Percentiles rank a stretch among this genome's conserved stretches.
These are phyloP conservation scores for Microctenopoma lineatum DNA, from an alignment of 2,797 vertebrate species.

Conservation along the genomic window DNA sequence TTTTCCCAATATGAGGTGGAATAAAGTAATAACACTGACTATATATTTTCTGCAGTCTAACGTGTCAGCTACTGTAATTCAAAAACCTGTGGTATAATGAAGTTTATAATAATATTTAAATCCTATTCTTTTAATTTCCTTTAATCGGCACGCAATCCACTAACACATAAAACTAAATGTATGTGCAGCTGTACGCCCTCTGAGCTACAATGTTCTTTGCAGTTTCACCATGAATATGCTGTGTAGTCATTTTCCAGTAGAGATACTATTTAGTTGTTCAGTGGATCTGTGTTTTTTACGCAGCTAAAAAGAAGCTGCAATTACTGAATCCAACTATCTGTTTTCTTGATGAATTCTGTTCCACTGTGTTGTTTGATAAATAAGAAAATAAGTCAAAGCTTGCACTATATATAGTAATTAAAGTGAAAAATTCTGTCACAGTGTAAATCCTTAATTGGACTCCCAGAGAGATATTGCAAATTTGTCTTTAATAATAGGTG, in stretches of 20 bases:
- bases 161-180: background rate
- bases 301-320: conserved; percentile 88
- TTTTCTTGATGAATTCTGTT: conserved; percentile 98
- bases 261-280: conserved; percentile 51
- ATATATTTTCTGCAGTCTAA: conserved; percentile 69
- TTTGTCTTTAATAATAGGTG: conserved; percentile 99
- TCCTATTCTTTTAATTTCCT: conserved; percentile 37
- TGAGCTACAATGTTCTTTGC: conserved; percentile 12
- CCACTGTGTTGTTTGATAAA: conserved; percentile 97
- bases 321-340: conserved; percentile 94
- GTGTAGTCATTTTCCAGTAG: conserved; percentile 40
- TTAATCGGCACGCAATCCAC: conserved; percentile 45
- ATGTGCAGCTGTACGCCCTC: conserved; percentile 36
- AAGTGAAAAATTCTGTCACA: conserved; percentile 99
- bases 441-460: conserved; percentile 99
- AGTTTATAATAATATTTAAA: conserved; percentile 61
- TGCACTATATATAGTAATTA: conserved; percentile 99
- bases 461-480: conserved; percentile 99
- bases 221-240: conserved; percentile 35
- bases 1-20: conserved; percentile 76
- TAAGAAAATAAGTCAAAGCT: conserved; percentile 96
- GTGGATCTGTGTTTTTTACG: conserved; percentile 81
- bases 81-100: conserved; percentile 65
- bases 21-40: conserved; percentile 81
- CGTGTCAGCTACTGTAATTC: conserved; percentile 65